phyloP scores from a whole-genome alignment of 2,888 invertebrate genomes.

The Petrolisthes cinctipes region DNA sequence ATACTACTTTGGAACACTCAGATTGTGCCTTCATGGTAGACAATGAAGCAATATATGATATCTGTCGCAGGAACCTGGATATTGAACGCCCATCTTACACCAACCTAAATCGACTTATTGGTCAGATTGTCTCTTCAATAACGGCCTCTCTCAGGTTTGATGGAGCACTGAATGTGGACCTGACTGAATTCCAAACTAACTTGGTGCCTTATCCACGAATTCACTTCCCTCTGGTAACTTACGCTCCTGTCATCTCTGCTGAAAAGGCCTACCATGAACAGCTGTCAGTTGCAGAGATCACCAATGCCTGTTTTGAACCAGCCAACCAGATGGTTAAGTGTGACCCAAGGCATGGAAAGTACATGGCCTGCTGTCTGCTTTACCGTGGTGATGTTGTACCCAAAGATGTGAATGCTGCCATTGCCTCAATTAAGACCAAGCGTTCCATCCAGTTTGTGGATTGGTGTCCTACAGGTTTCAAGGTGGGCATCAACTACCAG shows the following conservation, averaged over 20 bases:
- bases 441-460: slow-evolving; percentile 88
- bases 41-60: slow-evolving; percentile 75
- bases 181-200: slow-evolving; percentile 71
- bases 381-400: slow-evolving; percentile 74
- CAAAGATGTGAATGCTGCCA: slow-evolving; percentile 75
- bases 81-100: slow-evolving; percentile 87
- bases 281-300: slow-evolving; percentile 71
- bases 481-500: slow-evolving; percentile 82
- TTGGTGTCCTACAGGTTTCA: slow-evolving; percentile 94
- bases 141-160: slow-evolving; percentile 67
- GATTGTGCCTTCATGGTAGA: slow-evolving; percentile 82
- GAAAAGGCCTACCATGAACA: slow-evolving; percentile 68
- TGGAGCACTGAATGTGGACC: slow-evolving; percentile 71
- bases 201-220: slow-evolving; percentile 74
- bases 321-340: slow-evolving; percentile 73
- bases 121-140: slow-evolving; percentile 74
- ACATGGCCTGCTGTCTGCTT: slow-evolving; percentile 72
- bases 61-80: slow-evolving; percentile 81
- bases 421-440: slow-evolving; percentile 82
- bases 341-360: slow-evolving; percentile 69
- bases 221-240: slow-evolving; percentile 72
- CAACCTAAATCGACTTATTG: slow-evolving; percentile 87
- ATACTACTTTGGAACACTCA: slow-evolving; percentile 80
- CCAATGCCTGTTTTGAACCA: slow-evolving; percentile 72
- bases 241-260: slow-evolving; percentile 68